A percentile compares a stretch with the other conserved stretches of the same genome.
Conservation (phyloP, 2,113 vertebrate species). For the Salvator merianae region DNA sequence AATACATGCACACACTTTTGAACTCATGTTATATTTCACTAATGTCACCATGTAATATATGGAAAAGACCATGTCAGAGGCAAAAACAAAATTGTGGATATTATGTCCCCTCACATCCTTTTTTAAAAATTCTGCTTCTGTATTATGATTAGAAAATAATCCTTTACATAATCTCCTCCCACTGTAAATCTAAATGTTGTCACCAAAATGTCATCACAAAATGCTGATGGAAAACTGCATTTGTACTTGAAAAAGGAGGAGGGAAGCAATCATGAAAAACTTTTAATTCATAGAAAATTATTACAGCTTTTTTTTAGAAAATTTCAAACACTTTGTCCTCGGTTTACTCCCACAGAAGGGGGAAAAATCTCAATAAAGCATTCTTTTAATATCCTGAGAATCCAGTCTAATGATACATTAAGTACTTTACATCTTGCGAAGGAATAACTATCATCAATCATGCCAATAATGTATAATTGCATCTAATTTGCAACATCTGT, state of each 20-base stretch:
- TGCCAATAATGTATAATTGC: constrained; percentile 27
- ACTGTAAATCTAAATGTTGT: not conserved
- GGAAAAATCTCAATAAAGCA: constrained; percentile 11
- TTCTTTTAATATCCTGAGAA: constrained; percentile 15
- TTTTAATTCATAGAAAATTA: not conserved
- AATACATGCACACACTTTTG: too few relatives aligned
- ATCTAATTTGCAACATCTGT: constrained; percentile 35
- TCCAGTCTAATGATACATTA: constrained; percentile 30
- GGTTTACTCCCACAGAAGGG: not conserved
- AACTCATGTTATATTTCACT: not conserved
- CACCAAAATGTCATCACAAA: not conserved
- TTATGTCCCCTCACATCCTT: too few relatives aligned
- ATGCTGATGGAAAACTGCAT: not conserved
- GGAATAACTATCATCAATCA: constrained; percentile 26
- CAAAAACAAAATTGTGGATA: not conserved
- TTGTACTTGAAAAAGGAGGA: not conserved
- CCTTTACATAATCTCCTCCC: not conserved
- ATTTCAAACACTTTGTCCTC: not conserved
- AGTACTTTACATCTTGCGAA: constrained; percentile 16
- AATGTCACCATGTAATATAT: not conserved
- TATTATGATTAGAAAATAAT: not conserved
- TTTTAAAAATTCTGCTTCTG: not conserved
- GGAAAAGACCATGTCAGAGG: not conserved
- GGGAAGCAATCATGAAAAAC: not conserved
- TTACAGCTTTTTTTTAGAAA: not conserved